phyloP scores from a whole-genome alignment of 2,888 invertebrate genomes.

The Kuschelorhynchus macadamiae region DNA sequence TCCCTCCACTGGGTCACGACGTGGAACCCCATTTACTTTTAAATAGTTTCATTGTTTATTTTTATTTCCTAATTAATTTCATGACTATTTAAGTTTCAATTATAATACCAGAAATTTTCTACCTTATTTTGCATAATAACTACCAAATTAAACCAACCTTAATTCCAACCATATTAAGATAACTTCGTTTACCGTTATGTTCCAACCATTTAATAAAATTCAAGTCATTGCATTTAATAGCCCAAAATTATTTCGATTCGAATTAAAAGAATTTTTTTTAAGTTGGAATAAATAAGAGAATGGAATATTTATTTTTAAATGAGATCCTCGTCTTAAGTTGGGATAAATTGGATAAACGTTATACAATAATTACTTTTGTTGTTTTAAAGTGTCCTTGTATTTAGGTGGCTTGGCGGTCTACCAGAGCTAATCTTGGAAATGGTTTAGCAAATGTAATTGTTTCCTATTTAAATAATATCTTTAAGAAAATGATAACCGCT shows the following conservation, averaged over 20 bases:
- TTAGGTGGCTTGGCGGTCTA: not conserved
- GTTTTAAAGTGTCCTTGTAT: not conserved
- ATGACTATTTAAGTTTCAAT: slow-evolving; percentile 11
- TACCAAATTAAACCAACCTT: slow-evolving; percentile 11
- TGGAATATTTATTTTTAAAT: slow-evolving; percentile 7
- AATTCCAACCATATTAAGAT: slow-evolving; percentile 8
- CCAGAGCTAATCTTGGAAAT: no score
- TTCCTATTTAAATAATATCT: no score
- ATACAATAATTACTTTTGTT: not conserved
- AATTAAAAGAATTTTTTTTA: slow-evolving; percentile 8
- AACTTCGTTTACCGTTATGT: slow-evolving; percentile 13
- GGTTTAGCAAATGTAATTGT: no score
- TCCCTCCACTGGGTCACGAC: slow-evolving; percentile 60
- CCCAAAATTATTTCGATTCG: slow-evolving; percentile 9
- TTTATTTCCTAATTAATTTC: not conserved
- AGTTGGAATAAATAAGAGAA: not conserved
- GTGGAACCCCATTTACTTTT: slow-evolving; percentile 3
- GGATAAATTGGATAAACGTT: slow-evolving; percentile 9
- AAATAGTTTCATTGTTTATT: not conserved
- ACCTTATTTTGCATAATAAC: slow-evolving; percentile 21
- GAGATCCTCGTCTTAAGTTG: slow-evolving; percentile 4
- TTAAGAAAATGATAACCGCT: no score
- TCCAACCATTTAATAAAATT: slow-evolving; percentile 15
- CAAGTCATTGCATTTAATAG: slow-evolving; percentile 31
- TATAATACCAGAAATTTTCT: slow-evolving; percentile 17